Evolutionary conservation across 2,113 vertebrate genomes (phyloP).

Genomic region (Raja brachyura): DNA sequence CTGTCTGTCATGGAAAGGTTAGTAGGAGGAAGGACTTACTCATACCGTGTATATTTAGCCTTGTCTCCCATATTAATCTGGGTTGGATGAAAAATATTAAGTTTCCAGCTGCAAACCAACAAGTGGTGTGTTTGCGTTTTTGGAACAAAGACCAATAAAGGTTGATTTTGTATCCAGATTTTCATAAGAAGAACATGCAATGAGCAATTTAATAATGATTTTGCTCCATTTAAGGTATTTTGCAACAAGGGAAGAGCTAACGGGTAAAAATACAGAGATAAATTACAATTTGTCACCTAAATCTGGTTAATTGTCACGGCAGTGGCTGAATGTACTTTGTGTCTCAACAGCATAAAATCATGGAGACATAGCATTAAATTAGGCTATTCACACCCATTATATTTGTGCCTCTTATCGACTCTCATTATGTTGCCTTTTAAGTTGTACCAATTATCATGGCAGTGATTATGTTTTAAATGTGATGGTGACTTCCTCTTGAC

Average conservation of each 20-base stretch:
- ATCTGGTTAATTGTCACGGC: not conserved
- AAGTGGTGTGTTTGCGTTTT: not conserved
- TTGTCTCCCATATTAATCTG: not conserved
- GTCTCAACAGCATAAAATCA: not conserved
- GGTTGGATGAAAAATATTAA: not conserved
- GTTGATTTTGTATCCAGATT: not conserved
- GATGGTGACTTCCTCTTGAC: no score
- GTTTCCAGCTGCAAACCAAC: not conserved
- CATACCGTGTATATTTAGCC: not conserved
- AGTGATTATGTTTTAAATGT: no score
- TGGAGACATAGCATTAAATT: no score
- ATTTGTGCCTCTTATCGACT: no score
- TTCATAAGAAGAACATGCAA: not conserved
- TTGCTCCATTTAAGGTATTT: not conserved
- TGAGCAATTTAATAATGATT: not conserved
- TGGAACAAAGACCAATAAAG: not conserved
- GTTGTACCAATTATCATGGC: no score
- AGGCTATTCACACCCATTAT: no score
- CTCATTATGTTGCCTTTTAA: no score
- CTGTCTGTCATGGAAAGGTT: slow-evolving; percentile 74
- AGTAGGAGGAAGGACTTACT: not conserved
- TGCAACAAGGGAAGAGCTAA: slow-evolving; percentile 9
- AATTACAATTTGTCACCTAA: not conserved
- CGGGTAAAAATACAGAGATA: not conserved
- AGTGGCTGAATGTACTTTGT: not conserved